Evolutionary conservation across 2,888 invertebrate species (phyloP).

Genomic region (Neelides folsomi): DNA sequence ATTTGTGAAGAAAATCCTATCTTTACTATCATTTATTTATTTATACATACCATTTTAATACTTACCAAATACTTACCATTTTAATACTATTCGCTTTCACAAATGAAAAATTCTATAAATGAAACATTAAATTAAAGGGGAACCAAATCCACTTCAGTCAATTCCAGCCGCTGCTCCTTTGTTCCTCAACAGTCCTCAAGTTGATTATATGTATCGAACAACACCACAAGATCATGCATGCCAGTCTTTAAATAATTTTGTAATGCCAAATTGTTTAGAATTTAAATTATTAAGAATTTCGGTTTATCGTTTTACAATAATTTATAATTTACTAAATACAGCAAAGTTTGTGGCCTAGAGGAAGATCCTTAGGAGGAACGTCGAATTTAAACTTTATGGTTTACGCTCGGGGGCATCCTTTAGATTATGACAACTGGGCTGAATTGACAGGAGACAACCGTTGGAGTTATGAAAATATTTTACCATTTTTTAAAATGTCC

Average conservation of each 20-base stretch:
- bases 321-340: neutral
- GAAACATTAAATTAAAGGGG: constrained; percentile 15
- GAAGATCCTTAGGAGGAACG: constrained; percentile 13
- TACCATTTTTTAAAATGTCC: constrained; percentile 10
- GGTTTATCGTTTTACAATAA: neutral
- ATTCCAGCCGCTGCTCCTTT: constrained; percentile 16
- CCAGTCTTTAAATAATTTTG: constrained; percentile 17
- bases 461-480: constrained; percentile 13
- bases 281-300: constrained; percentile 1
- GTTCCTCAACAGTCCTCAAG: constrained; percentile 12
- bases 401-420: constrained; percentile 12
- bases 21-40: too few relatives aligned
- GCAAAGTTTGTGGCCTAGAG: constrained; percentile 16
- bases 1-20: too few relatives aligned
- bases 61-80: too few relatives aligned
- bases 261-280: neutral
- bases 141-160: constrained; percentile 19
- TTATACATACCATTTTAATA: too few relatives aligned
- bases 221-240: constrained; percentile 23
- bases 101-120: too few relatives aligned
- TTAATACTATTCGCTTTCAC: too few relatives aligned
- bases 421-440: constrained; percentile 19
- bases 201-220: constrained; percentile 19
- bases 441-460: constrained; percentile 6
- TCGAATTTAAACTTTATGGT: constrained; percentile 14